Conservation (phyloP, 2,113 vertebrate genomes). For the Prinia subflava region DNA sequence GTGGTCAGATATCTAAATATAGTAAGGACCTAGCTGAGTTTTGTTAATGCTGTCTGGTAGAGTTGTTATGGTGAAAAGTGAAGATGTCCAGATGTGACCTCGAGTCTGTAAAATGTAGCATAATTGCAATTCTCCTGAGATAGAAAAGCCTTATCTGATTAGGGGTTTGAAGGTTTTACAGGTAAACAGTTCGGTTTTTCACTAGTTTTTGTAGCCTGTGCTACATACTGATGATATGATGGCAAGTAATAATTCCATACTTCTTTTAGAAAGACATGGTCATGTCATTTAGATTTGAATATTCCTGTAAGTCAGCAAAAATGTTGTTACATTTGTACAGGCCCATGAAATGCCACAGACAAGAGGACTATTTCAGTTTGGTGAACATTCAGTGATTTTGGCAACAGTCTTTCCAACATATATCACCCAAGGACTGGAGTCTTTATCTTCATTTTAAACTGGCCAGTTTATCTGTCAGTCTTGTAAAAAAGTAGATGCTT, state of each 20-base stretch:
- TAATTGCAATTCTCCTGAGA: not conserved
- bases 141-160: not conserved
- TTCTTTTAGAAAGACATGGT: not conserved
- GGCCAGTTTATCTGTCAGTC: not conserved
- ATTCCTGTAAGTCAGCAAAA: not conserved
- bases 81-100: conserved; percentile 10
- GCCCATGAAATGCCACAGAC: not conserved
- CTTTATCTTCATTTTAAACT: not conserved
- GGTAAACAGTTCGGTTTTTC: not conserved
- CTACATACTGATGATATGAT: not conserved
- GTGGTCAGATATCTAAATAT: not conserved
- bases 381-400: not conserved
- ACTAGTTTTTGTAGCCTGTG: not conserved
- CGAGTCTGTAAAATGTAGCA: conserved; percentile 25
- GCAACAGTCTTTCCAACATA: not conserved
- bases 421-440: not conserved
- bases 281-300: not conserved
- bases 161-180: conserved; percentile 16
- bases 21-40: not conserved
- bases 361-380: not conserved
- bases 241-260: not conserved
- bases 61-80: not conserved
- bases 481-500: not conserved
- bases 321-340: not conserved
- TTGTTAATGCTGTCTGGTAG: not conserved